Evolutionary conservation across 35 echinoderm and acorn worm genomes (phyloP).

Genomic region (Eucidaris tribuloides): DNA sequence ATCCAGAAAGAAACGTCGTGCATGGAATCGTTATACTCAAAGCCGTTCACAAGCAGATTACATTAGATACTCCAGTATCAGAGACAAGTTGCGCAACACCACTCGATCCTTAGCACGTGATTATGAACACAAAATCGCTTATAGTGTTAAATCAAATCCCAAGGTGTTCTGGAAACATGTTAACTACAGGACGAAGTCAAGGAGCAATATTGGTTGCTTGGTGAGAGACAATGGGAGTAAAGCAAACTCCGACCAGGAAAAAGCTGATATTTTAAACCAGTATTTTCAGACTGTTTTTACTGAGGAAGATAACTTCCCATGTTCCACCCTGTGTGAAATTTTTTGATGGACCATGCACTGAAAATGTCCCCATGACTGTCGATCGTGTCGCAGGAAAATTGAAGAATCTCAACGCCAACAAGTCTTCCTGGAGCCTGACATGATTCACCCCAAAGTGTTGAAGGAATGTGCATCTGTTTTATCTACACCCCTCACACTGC

Average conservation of each 20-base stretch:
- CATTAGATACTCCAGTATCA: background rate
- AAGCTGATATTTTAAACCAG: background rate
- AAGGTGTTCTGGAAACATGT: slow-evolving; percentile 6
- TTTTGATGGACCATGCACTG: background rate
- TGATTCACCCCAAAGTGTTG: background rate
- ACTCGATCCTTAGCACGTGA: too few species aligned
- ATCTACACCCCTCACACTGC: background rate
- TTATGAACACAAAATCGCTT: background rate
- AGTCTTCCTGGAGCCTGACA: background rate
- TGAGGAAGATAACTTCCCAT: background rate
- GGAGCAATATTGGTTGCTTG: background rate
- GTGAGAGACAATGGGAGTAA: background rate
- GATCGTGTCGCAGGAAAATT: too few species aligned
- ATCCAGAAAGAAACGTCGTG: background rate
- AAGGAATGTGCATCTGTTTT: background rate
- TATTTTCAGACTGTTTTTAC: background rate
- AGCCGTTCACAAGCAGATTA: background rate
- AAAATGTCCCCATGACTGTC: background rate
- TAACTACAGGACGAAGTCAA: background rate
- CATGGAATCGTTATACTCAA: background rate
- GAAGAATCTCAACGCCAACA: background rate
- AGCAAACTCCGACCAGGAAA: background rate
- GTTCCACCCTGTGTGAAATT: background rate
- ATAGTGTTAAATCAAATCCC: background rate
- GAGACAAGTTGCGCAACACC: background rate